Evolutionary conservation across 2,113 vertebrate genomes (phyloP).

Genomic region (Mirounga angustirostris): DNA sequence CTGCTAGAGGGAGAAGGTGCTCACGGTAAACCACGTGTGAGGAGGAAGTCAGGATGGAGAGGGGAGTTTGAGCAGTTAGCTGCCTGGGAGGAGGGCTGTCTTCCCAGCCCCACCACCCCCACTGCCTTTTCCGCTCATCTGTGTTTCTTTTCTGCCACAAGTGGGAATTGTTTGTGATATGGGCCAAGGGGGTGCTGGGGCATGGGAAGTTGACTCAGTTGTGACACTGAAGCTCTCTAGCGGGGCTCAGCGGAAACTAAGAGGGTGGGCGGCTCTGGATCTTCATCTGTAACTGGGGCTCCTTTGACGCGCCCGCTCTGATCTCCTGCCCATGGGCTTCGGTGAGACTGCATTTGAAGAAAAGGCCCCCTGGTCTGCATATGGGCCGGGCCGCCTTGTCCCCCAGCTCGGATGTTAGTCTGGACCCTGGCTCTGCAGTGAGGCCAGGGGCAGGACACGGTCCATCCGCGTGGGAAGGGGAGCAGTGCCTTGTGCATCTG

Average conservation of each 20-base stretch:
- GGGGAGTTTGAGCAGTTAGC: fast-evolving
- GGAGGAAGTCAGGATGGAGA: neutral
- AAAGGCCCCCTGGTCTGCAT: neutral
- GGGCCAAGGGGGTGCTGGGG: neutral
- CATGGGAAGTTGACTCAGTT: neutral
- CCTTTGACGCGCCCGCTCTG: fast-evolving
- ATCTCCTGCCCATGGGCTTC: neutral
- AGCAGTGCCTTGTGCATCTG: neutral
- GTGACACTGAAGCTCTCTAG: neutral
- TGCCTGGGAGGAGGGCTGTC: neutral
- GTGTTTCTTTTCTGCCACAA: neutral
- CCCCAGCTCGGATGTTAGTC: neutral
- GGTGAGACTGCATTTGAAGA: neutral
- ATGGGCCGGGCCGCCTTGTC: neutral
- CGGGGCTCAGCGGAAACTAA: neutral
- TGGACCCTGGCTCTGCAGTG: neutral
- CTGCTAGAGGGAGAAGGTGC: neutral
- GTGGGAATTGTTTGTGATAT: neutral
- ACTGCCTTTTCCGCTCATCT: neutral
- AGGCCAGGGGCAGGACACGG: neutral
- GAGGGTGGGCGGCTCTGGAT: neutral
- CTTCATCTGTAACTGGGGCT: neutral
- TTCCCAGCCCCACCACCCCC: neutral
- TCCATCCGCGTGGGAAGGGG: fast-evolving
- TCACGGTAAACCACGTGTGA: fast-evolving